Evolutionary conservation across 2,797 vertebrate genomes (phyloP), one percentile per base, ranked within the genome.

Genomic region (Enteromius argenteus): DNA sequence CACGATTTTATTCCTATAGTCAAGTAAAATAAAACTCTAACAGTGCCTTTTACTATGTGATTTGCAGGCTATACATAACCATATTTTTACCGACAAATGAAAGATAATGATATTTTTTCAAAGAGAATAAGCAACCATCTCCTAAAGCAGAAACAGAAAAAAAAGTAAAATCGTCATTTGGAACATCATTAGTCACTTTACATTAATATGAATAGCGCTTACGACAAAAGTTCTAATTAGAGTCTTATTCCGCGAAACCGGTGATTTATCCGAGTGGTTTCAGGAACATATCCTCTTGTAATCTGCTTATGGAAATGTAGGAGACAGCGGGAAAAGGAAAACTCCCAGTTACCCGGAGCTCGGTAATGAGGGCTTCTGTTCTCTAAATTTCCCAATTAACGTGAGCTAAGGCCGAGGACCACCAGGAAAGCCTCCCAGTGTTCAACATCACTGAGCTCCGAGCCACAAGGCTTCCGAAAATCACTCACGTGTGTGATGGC

Each of bases 331-430:
- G 81, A 86, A 87, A 90, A 90, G 85, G 87, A 90, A 88, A 89
- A 87, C 91, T 87, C 80, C 86, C 83, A 91, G 87, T 89, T 91
- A 93, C 68, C 91, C 85, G 83, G 90, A 91, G 89, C 90, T 94
- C 83, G 91, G 92, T 96, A 97, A 96, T 95, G 95, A 95, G 94
- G 91, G 90, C 91, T 91, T 94, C 89, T 91, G 90, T 92, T 92
- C 82, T 91, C 93, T 86, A 95, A 94, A 96, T 96, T 94, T 95
- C 92, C 95, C 95, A 95, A 97, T 97, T 97, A 97, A 95, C 92
- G 90, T 90, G 88, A 90, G 74, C 85, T 83, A 35, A 83, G 82
- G 79, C 68, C 81, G 88, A 85, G 92, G 96, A 96, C 96, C 96
- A 97, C 96, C 96, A 94, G 93, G 94, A 91, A 92, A 89, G 95